phyloP scores from a whole-genome alignment of 2,797 vertebrate genomes.

The Sorex maritimensis region DNA sequence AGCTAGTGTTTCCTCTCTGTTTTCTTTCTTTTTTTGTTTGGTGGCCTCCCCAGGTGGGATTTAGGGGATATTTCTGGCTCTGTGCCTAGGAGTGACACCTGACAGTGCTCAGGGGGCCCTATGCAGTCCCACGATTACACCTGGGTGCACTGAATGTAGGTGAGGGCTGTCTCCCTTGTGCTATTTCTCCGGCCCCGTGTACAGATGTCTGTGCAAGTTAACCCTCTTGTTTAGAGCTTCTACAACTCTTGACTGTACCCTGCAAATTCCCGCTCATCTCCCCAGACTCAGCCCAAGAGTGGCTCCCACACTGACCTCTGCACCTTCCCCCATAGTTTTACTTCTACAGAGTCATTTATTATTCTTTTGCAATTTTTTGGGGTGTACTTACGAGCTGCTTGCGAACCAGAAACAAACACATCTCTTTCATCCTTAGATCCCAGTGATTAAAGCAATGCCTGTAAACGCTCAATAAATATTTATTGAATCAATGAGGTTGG shows the following conservation, averaged over 20 bases:
- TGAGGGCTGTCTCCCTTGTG: too few species aligned
- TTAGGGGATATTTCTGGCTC: too few species aligned
- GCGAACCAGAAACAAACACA: neutral
- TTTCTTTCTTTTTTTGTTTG: too few species aligned
- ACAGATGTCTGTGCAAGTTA: neutral
- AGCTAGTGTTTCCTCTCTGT: too few species aligned
- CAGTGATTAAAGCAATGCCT: constrained; percentile 4
- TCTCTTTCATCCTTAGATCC: constrained; percentile 9
- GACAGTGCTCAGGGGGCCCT: too few species aligned
- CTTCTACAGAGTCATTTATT: neutral
- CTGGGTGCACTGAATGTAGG: too few species aligned
- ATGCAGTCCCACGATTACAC: too few species aligned
- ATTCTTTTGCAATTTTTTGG: constrained; percentile 23
- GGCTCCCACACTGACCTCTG: neutral
- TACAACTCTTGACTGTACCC: neutral
- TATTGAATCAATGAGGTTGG: neutral
- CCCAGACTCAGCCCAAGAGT: neutral
- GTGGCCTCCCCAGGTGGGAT: too few species aligned
- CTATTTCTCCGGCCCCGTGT: too few species aligned
- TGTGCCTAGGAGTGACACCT: too few species aligned
- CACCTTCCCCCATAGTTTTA: neutral
- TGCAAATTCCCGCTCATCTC: neutral
- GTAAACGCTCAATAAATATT: constrained; percentile 2
- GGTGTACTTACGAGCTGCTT: neutral
- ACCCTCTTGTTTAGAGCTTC: neutral